A percentile compares a stretch with the other conserved stretches of the same genome.
Conservation (phyloP, 1,140 invertebrate genomes). For the Macrobrachium nipponense region DNA sequence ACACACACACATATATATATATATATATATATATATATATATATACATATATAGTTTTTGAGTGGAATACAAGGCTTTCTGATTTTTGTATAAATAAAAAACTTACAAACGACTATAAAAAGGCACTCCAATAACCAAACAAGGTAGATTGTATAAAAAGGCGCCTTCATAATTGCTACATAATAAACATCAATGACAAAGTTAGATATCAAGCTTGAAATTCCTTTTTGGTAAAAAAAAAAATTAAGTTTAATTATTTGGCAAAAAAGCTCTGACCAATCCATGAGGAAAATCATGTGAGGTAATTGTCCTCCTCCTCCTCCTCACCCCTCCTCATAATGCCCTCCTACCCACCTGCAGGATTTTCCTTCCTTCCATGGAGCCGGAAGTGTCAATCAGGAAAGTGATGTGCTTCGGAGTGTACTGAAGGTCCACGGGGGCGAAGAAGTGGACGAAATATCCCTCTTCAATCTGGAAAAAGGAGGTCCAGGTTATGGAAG, state of each 20-base stretch:
- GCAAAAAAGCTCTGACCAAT: no score
- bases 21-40: conserved; percentile 15
- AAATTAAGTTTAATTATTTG: no score
- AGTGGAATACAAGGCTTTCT: no score
- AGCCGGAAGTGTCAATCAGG: conserved; percentile 78
- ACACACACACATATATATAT: not conserved
- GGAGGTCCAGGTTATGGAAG: not conserved
- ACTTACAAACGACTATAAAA: no score
- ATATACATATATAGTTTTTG: not conserved
- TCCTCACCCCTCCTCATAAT: not conserved
- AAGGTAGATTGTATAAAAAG: no score
- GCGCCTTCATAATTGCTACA: no score
- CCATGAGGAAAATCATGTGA: no score
- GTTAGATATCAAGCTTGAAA: no score
- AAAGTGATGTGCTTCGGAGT: conserved; percentile 79
- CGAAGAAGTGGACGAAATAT: conserved; percentile 84
- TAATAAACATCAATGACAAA: no score
- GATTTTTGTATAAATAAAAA: no score
- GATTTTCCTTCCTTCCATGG: conserved; percentile 78
- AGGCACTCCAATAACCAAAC: no score
- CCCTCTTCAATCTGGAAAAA: conserved; percentile 76
- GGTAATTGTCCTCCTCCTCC: not conserved
- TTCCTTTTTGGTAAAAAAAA: no score
- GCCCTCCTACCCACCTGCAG: conserved; percentile 71
- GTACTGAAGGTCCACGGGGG: conserved; percentile 73